phyloP scores from a whole-genome alignment of 1,140 invertebrate species.

The Drosophila athabasca region DNA sequence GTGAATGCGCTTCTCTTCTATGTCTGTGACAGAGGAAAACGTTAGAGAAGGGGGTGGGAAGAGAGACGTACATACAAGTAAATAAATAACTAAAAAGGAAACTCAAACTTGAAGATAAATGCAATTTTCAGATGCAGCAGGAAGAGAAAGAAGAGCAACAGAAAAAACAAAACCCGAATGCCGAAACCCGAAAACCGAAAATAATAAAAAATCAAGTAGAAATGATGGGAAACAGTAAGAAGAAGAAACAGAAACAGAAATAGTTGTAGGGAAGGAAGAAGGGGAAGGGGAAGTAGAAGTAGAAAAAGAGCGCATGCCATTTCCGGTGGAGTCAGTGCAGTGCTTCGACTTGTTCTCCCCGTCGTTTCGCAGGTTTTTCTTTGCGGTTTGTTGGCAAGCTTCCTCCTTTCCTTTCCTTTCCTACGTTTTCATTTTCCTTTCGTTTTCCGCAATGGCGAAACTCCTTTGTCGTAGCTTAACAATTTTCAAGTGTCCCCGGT shows the following conservation, averaged over 20 bases:
- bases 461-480: constrained; percentile 51
- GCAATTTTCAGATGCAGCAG: constrained; percentile 65
- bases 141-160: constrained; percentile 1
- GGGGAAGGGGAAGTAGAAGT: no score
- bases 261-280: no score
- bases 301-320: no score
- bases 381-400: constrained; percentile 14
- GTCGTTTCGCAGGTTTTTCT: constrained; percentile 5
- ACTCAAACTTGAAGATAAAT: constrained; percentile 73
- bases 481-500: constrained; percentile 46
- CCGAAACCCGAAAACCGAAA: no score
- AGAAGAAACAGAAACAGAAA: no score
- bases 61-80: constrained; percentile 32
- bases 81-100: constrained; percentile 44
- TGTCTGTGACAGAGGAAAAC: constrained; percentile 7
- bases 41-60: constrained; percentile 1
- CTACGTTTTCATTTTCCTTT: no score
- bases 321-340: no score
- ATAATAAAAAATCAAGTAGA: constrained; percentile 30
- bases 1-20: no score
- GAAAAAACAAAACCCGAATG: not conserved
- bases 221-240: constrained; percentile 29
- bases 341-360: no score
- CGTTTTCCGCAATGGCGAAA: constrained; percentile 10
- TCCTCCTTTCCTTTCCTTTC: not conserved